phyloP scores from a whole-genome alignment of 2,113 vertebrate species.

The Microcebus lehilahytsara region DNA sequence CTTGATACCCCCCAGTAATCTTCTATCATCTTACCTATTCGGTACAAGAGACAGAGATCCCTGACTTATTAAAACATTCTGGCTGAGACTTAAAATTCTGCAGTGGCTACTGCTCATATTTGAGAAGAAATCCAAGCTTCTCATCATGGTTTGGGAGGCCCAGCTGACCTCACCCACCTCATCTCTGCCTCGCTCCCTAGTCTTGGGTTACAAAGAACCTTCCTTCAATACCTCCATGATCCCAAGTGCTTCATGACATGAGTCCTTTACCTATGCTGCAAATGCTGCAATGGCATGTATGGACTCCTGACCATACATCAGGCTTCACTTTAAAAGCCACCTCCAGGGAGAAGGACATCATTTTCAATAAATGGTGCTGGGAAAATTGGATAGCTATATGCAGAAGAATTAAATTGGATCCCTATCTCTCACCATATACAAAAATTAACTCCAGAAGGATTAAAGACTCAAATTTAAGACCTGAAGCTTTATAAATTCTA shows the following conservation, averaged over 20 bases:
- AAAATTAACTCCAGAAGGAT: no score
- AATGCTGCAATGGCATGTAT: not conserved
- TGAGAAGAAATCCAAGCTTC: not conserved
- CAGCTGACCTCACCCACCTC: not conserved
- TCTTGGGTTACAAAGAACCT: not conserved
- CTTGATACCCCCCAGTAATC: constrained; percentile 94
- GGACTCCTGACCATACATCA: not conserved
- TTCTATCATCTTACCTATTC: constrained; percentile 94
- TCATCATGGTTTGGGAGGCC: not conserved
- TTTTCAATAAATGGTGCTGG: no score
- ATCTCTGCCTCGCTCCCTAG: not conserved
- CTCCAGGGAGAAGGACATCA: no score
- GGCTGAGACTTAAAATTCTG: not conserved
- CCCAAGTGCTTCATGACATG: not conserved
- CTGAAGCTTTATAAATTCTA: no score
- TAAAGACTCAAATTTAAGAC: no score
- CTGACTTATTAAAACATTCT: constrained; percentile 15
- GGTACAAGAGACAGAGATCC: constrained; percentile 57
- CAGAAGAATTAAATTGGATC: no score
- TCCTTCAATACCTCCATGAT: not conserved
- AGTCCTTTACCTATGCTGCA: not conserved
- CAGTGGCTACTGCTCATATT: not conserved
- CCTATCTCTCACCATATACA: no score
- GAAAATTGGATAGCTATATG: no score
- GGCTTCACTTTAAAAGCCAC: not conserved